Evolutionary conservation across 1,140 invertebrate genomes (phyloP), one percentile per base, ranked within the genome.

Genomic region (Atta colombica): DNA sequence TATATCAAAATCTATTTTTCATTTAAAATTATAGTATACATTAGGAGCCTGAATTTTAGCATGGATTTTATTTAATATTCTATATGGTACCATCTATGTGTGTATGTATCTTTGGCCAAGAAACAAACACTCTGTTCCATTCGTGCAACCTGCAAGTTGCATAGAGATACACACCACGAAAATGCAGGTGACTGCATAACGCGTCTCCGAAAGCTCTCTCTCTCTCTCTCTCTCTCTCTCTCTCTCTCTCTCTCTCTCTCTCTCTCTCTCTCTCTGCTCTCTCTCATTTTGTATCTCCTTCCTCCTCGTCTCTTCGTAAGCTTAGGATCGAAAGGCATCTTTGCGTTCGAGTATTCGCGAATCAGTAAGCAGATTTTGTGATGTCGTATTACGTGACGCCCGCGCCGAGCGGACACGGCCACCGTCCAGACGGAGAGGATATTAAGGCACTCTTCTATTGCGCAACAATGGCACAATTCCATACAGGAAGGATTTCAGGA

Each of bases 291-390:
- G 2, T n/a, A 66, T 16, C n/a, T 6, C 68, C 28, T 14, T 21
- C 39, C 18, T 28, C 49, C 39, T 74, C 39, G 39, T 10, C 60
- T 2, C 18, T 45, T 25, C 60, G 39, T 84, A 84, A 84, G 80
- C 80, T 84, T 39, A 63, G 8, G 39, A 84, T 84, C 39, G 69
- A 39, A 72, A 74, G 55, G n/a, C 80, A 45, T 75, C 80, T 84
- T 84, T 84, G 14, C 80, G 58, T 84, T 75, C 21, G 39, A 75
- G 58, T 63, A 74, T 84, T 84, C 80, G 80, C 69, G 80, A 75
- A 75, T 84, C 80, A 72, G 55, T 84, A 84, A 84, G 80, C 69
- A 84, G 80, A 84, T 75, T 84, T 84, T 31, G 66, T 25, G 53
- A 81, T 81, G 78, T 49, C 49, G 78, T 18, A 82, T 82, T 82